Conservation (phyloP, 2,888 invertebrate species). For the Boloria euphrosyne region DNA sequence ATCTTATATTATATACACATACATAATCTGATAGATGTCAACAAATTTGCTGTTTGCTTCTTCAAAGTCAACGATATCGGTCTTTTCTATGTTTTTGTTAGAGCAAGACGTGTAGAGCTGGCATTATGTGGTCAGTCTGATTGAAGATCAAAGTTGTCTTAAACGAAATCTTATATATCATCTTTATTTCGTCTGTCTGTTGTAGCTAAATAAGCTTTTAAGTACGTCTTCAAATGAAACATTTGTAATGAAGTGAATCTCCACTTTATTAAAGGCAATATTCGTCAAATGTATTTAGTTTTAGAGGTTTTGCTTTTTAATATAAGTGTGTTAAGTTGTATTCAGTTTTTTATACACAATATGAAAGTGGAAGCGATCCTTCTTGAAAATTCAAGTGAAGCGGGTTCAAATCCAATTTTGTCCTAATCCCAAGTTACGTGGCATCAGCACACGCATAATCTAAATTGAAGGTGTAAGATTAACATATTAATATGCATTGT, state of each 20-base stretch:
- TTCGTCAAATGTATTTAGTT: background rate
- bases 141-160: slow-evolving; percentile 30
- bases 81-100: slow-evolving; percentile 1
- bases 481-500: too few relatives aligned
- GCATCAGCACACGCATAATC: too few relatives aligned
- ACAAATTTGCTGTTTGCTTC: too few relatives aligned
- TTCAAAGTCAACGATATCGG: too few relatives aligned
- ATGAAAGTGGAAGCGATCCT: background rate
- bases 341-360: background rate
- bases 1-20: too few relatives aligned
- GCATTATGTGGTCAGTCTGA: slow-evolving; percentile 35
- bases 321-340: background rate
- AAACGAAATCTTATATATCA: slow-evolving; percentile 19
- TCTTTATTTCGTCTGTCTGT: slow-evolving; percentile 20
- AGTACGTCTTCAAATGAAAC: slow-evolving; percentile 11
- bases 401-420: too few relatives aligned
- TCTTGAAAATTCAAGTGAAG: too few relatives aligned
- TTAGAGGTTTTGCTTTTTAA: background rate
- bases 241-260: slow-evolving; percentile 15
- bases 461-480: too few relatives aligned
- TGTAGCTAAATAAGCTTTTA: slow-evolving; percentile 17
- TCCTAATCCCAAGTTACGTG: too few relatives aligned
- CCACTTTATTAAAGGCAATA: background rate
- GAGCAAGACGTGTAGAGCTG: slow-evolving; percentile 1
- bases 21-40: too few relatives aligned